Conservation (phyloP, 2,888 invertebrate genomes). For the Sisyra terminalis region DNA sequence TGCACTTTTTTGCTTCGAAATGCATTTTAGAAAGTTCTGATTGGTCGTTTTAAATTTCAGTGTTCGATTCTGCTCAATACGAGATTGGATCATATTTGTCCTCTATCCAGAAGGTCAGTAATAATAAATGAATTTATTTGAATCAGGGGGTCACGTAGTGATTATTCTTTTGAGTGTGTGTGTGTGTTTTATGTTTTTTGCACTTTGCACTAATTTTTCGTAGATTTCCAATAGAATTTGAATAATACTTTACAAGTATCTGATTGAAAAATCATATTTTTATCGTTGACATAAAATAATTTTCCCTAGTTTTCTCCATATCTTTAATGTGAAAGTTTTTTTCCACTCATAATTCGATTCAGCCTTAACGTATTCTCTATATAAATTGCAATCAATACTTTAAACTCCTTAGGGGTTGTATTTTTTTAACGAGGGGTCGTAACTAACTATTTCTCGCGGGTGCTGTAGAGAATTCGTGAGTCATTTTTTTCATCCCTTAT, state of each 20-base stretch:
- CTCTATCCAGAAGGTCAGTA: constrained; percentile 32
- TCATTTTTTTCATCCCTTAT: constrained; percentile 10
- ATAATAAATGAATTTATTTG: constrained; percentile 12
- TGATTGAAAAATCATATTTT: too few species aligned
- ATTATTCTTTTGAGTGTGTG: neutral
- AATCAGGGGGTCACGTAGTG: constrained; percentile 4
- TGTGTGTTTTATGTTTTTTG: neutral
- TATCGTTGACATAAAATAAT: too few species aligned
- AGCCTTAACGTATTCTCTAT: neutral
- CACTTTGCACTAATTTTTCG: neutral
- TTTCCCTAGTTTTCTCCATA: too few species aligned
- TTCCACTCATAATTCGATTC: neutral
- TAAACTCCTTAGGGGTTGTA: constrained; percentile 5
- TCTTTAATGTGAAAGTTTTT: too few species aligned
- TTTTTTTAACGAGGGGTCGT: constrained; percentile 8
- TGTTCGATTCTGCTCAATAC: constrained; percentile 29
- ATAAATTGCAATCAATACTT: constrained; percentile 7
- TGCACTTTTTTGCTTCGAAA: too few species aligned
- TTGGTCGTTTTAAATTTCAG: constrained; percentile 22
- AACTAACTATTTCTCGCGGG: constrained; percentile 10
- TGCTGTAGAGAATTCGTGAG: constrained; percentile 9
- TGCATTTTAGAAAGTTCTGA: too few species aligned
- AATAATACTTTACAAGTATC: too few species aligned
- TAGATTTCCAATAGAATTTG: neutral
- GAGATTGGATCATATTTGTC: constrained; percentile 32